These are phyloP conservation scores for Cyclophora punctaria DNA, from an alignment of 2,888 invertebrate genomes.

Conservation along the genomic window DNA sequence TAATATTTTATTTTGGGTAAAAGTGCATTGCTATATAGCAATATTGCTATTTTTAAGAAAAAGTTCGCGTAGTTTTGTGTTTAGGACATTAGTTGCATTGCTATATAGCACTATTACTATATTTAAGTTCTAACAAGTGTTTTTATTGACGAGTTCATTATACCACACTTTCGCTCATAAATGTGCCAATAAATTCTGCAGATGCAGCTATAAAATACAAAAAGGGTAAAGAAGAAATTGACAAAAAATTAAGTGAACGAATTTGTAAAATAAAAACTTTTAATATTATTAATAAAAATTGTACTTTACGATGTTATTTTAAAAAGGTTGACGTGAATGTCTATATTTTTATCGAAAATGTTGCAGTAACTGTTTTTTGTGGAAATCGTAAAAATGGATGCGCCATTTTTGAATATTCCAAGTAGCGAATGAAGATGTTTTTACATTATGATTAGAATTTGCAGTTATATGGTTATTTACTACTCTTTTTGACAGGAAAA, in stretches of 20 bases:
- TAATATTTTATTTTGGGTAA: too few relatives aligned
- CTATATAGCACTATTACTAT: too few relatives aligned
- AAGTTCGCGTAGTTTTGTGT: too few relatives aligned
- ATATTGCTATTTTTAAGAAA: too few relatives aligned
- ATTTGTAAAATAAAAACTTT: slow-evolving; percentile 1
- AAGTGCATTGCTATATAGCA: too few relatives aligned
- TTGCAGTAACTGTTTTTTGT: slow-evolving; percentile 30
- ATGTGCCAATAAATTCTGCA: too few relatives aligned
- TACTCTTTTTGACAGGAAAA: too few relatives aligned
- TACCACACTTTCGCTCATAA: too few relatives aligned
- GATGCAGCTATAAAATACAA: too few relatives aligned
- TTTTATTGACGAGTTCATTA: too few relatives aligned
- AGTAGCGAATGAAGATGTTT: neutral
- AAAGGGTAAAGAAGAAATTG: slow-evolving; percentile 9
- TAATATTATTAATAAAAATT: slow-evolving; percentile 21
- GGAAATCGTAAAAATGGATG: slow-evolving; percentile 38
- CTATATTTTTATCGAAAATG: slow-evolving; percentile 41
- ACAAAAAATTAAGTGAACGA: slow-evolving; percentile 21
- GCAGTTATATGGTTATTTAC: neutral
- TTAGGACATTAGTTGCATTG: too few relatives aligned
- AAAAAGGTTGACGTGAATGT: slow-evolving; percentile 30
- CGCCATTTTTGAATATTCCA: slow-evolving; percentile 9
- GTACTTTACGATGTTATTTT: slow-evolving; percentile 29
- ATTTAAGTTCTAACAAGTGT: too few relatives aligned
- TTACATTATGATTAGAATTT: neutral